A percentile compares a stretch with the other conserved stretches of the same genome.
These are phyloP conservation scores for Drosophila villosipedis DNA, from an alignment of 2,888 invertebrate genomes.

Conservation along the genomic window DNA sequence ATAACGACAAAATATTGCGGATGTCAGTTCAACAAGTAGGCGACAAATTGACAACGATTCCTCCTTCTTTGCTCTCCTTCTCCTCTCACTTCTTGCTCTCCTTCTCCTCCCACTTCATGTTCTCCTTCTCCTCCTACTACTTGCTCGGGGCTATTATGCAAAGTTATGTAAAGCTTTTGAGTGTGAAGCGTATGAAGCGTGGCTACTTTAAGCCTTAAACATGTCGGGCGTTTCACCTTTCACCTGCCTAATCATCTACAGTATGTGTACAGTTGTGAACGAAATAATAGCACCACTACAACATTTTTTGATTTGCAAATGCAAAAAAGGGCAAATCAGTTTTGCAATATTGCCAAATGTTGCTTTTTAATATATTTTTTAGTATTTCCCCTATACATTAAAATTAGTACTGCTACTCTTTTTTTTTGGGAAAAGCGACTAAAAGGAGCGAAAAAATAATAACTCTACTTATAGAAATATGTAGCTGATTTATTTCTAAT, in stretches of 20 bases:
- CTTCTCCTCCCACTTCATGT: not conserved
- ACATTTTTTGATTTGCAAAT: not conserved
- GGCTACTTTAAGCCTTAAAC: conserved; percentile 40
- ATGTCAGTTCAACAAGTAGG: conserved; percentile 69
- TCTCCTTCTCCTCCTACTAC: not conserved
- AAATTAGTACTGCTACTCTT: not conserved
- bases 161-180: conserved; percentile 48
- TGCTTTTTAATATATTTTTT: not conserved
- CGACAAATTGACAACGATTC: conserved; percentile 45
- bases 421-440: too few relatives aligned
- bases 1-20: conserved; percentile 59
- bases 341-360: not conserved
- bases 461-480: not conserved
- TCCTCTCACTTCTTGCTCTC: not conserved
- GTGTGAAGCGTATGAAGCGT: not conserved
- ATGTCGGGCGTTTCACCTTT: conserved; percentile 58
- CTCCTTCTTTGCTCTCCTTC: not conserved
- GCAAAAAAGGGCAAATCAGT: not conserved
- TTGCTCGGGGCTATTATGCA: conserved; percentile 39
- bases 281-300: not conserved
- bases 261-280: not conserved
- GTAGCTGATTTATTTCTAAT: not conserved
- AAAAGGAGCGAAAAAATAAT: not conserved
- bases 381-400: not conserved
- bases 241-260: conserved; percentile 69